Evolutionary conservation across 2,113 vertebrate genomes (phyloP), one percentile per base, ranked within the genome.

Genomic region (Erpornis zantholeuca): DNA sequence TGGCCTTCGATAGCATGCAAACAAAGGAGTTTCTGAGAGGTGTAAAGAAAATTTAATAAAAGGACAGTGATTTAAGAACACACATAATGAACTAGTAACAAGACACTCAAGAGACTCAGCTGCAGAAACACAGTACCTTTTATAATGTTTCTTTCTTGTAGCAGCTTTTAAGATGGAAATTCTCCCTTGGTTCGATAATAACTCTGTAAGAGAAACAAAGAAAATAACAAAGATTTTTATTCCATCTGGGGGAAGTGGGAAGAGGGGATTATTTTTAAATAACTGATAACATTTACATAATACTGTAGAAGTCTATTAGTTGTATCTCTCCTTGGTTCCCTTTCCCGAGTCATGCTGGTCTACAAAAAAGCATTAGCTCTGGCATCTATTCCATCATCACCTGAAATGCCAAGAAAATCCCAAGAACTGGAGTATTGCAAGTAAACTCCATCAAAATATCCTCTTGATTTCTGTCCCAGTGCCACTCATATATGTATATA

Each of bases 91-190:
- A 80, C 92, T 35, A 90, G 61, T 50, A 91, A 52, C n/a, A 80
- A 85, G 83, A 82, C 31, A 75, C 73, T 71, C 27, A 27, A 80
- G 75, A 90, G 75, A 72, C 6, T 11, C 36, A 79, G 52, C 45
- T 71, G 28, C n/a, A 90, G 60, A 56, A 91, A 86, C 54, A 84
- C 90, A 65, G 38, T 97, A 96, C 94, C 94, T 97, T 92, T 86
- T 59, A 56, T 14, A 80, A 47, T 11, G 59, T 53, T 65, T 69
- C 42, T 45, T 91, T 73, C 86, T 56, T 60, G 63, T 11, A 53
- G 83, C 9, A 28, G 68, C 59, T 92, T 91, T 91, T 82, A 92
- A 79, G 56, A 82, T 9, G 92, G 31, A 90, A 94, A 77, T 56
- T 91, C 56, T 91, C 82, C 63, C 70, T 92, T 76, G 65, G 72